These are phyloP conservation scores for Trichosurus vulpecula DNA, from an alignment of 2,797 vertebrate genomes.

Conservation along the genomic window DNA sequence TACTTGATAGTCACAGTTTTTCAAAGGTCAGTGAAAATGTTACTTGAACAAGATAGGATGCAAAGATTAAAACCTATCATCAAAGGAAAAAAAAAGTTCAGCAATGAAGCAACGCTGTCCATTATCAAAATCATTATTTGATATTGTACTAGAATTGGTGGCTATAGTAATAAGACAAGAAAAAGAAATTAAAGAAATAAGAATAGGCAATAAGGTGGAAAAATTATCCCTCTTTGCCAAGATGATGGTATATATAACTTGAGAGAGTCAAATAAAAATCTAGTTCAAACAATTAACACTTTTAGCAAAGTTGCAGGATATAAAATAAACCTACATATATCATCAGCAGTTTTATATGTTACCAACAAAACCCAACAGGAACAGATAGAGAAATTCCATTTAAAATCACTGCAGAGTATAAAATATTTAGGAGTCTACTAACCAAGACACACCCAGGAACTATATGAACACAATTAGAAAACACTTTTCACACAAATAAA, in stretches of 20 bases:
- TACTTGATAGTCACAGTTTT: background rate
- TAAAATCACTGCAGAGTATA: background rate
- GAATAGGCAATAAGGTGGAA: background rate
- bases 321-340: background rate
- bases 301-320: background rate
- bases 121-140: background rate
- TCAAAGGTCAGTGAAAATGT: slow-evolving; percentile 27
- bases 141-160: background rate
- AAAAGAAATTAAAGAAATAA: background rate
- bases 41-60: slow-evolving; percentile 3
- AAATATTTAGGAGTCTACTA: background rate
- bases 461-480: background rate
- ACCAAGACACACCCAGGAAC: background rate
- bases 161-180: background rate
- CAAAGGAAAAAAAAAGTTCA: slow-evolving; percentile 33
- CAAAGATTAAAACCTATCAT: slow-evolving; percentile 49
- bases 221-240: background rate
- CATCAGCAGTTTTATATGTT: background rate
- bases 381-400: background rate
- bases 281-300: background rate
- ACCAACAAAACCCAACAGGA: background rate
- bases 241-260: background rate
- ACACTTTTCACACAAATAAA: background rate
- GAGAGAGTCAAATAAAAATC: background rate
- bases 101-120: background rate